Conservation (phyloP, 2,888 invertebrate species). For the Sinelater perroti region DNA sequence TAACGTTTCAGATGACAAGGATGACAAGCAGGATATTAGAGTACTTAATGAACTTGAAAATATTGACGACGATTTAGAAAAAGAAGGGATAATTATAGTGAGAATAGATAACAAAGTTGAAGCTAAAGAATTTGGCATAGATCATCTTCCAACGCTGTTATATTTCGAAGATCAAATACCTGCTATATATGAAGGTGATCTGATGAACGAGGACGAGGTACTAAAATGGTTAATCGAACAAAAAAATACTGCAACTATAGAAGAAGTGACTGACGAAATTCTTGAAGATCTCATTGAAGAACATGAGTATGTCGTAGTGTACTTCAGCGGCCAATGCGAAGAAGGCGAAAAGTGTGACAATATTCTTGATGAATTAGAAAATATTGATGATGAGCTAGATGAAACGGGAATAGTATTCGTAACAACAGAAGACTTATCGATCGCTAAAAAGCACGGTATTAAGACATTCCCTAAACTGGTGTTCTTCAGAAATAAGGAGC, state of each 20-base stretch:
- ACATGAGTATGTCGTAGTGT: constrained; percentile 93
- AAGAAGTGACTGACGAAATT: constrained; percentile 94
- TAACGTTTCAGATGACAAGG: constrained; percentile 77
- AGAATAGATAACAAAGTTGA: constrained; percentile 90
- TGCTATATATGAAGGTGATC: constrained; percentile 89
- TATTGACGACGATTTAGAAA: constrained; percentile 90
- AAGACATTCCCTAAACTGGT: constrained; percentile 86
- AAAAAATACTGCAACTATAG: constrained; percentile 89
- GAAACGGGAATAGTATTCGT: constrained; percentile 94
- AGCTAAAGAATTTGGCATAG: constrained; percentile 90
- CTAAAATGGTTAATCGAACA: constrained; percentile 89
- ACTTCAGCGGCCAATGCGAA: constrained; percentile 90
- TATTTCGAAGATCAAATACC: constrained; percentile 94
- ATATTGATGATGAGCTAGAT: constrained; percentile 92
- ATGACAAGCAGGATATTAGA: constrained; percentile 87
- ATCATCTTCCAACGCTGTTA: constrained; percentile 84
- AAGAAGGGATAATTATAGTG: constrained; percentile 89
- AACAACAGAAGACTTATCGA: constrained; percentile 83
- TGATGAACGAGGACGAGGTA: constrained; percentile 91
- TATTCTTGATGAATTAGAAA: constrained; percentile 85
- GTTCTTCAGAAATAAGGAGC: constrained; percentile 92
- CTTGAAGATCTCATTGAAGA: constrained; percentile 84
- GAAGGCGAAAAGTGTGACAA: constrained; percentile 88
- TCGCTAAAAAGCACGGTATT: constrained; percentile 87
- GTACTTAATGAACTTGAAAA: constrained; percentile 90